Conservation (phyloP, 1,140 invertebrate genomes). For the Nephotettix cincticeps region DNA sequence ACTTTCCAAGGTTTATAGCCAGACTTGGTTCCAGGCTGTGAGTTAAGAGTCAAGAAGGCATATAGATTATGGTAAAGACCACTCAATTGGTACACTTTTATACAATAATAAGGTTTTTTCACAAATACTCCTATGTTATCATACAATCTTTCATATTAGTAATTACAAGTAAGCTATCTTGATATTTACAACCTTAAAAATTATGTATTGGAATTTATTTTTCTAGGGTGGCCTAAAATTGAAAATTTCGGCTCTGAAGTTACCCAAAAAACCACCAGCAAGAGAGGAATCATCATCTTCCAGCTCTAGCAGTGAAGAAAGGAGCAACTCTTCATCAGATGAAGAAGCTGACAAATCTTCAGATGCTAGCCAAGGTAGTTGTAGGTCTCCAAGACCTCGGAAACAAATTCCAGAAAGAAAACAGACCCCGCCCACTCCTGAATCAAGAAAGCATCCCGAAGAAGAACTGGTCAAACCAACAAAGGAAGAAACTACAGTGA, state of each 20-base stretch:
- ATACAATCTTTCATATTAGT: no score
- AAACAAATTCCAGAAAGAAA: background rate
- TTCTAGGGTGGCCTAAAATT: conserved; percentile 39
- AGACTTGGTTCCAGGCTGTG: no score
- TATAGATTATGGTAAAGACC: no score
- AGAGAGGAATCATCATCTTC: conserved; percentile 24
- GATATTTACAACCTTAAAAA: no score
- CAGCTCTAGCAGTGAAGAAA: conserved; percentile 18
- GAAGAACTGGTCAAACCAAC: background rate
- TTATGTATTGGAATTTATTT: background rate
- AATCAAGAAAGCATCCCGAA: background rate
- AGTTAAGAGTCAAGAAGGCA: no score
- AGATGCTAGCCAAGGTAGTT: conserved; percentile 16
- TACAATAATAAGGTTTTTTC: no score
- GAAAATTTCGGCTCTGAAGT: conserved; percentile 39
- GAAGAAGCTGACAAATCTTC: conserved; percentile 27
- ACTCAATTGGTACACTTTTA: no score
- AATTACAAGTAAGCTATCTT: no score
- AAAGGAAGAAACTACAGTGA: background rate
- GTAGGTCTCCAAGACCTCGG: background rate
- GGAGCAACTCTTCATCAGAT: conserved; percentile 20
- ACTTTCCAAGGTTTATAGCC: no score
- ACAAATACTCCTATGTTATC: no score
- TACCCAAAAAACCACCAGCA: conserved; percentile 30
- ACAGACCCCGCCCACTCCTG: no score